Evolutionary conservation across 2,113 vertebrate species (phyloP), one percentile per base, ranked within the genome.

Genomic region (Zapus hudsonius): DNA sequence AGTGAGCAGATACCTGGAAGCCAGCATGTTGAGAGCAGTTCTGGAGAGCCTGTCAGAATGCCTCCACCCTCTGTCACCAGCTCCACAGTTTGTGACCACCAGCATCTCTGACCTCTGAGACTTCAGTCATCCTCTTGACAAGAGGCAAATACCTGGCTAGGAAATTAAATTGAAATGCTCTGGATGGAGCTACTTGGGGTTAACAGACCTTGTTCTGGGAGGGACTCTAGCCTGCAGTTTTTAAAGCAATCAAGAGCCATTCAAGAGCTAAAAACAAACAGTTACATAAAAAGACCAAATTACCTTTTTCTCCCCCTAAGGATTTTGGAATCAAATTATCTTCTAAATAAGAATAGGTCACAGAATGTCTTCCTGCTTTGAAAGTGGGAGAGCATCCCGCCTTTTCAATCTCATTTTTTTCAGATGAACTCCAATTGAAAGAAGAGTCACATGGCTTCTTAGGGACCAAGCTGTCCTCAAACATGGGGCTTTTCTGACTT

Each of bases 331-430:
- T 64, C 86, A 92, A 64, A 79, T 85, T 66, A 61, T 63, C 61
- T 95, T 78, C 47, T 90, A 94, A 94, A 42, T 73, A 78, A 74
- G 67, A 95, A 69, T 17, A 63, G 74, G 36, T 95, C 42, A 67
- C 55, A 66, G 7, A 40, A n/a, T 22, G 72, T 93, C 66, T 64
- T 63, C 42, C 87, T 94, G 19, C 11, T 82, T 86, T 83, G 64
- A n/a, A 90, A 75, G 23, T 70, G 36, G 42, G 66, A 42, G 61
- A 52, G 23, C 89, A n/a, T 17, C 19, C 52, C 59, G 31, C 38
- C 78, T 90, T 57, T 87, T 64, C 61, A 31, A 40, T 69, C 67
- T 63, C 8, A 25, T 20, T 80, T 81, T 80, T 81, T 89, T 72
- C 72, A 83, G 31, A 25, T 40, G 19, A 66, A 9, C 27, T 74